phyloP scores from a whole-genome alignment of 2,888 invertebrate species.

The Sicus ferrugineus region DNA sequence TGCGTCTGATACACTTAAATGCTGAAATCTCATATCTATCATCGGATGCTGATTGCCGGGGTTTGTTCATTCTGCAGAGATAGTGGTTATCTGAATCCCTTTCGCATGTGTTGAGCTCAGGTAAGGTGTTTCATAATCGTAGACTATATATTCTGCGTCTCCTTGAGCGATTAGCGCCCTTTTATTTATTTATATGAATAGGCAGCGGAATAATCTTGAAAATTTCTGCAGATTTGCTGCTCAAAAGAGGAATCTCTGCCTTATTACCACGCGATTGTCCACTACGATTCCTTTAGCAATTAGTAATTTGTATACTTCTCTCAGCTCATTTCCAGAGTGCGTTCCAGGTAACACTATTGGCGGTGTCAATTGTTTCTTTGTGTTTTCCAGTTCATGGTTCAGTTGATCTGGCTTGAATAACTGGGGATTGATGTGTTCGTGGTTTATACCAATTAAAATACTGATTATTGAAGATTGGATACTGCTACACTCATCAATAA shows the following conservation, averaged over 20 bases:
- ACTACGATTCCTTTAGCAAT: constrained; percentile 22
- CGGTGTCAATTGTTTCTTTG: neutral
- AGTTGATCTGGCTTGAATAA: constrained; percentile 18
- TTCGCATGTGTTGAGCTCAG: neutral
- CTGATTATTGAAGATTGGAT: constrained; percentile 10
- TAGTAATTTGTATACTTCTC: constrained; percentile 14
- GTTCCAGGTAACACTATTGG: constrained; percentile 13
- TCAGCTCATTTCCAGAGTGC: constrained; percentile 10
- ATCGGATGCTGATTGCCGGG: neutral
- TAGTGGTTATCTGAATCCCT: neutral
- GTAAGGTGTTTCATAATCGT: neutral
- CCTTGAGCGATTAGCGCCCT: neutral
- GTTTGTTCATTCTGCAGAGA: neutral
- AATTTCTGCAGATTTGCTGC: constrained; percentile 18
- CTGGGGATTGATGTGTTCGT: constrained; percentile 20
- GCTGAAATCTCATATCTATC: neutral
- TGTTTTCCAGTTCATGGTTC: constrained; percentile 8
- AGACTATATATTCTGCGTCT: neutral
- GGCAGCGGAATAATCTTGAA: neutral
- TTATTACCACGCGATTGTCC: constrained; percentile 23
- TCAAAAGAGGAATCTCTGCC: constrained; percentile 20
- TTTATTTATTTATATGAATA: neutral
- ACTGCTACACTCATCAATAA: constrained; percentile 6
- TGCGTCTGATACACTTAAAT: neutral
- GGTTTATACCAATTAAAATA: constrained; percentile 26